These are phyloP conservation scores for Autographa pulchrina DNA, from an alignment of 2,888 invertebrate species.

Conservation along the genomic window DNA sequence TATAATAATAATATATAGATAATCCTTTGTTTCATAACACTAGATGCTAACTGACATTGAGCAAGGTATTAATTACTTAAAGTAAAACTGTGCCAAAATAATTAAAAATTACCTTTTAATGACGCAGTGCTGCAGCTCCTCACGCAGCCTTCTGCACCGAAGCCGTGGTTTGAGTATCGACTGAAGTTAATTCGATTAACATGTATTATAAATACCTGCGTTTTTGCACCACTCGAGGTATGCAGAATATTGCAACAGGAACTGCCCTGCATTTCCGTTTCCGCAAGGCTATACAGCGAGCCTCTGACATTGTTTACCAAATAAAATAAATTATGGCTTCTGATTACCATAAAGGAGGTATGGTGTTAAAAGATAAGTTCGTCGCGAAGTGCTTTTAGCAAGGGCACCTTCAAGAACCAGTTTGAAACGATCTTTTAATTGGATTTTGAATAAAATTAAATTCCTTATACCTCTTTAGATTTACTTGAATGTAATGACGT, in stretches of 20 bases:
- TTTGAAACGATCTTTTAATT: not conserved
- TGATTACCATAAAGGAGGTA: conserved; percentile 8
- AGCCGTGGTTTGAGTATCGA: conserved; percentile 20
- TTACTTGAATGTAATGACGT: too few relatives aligned
- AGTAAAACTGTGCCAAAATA: conserved; percentile 1
- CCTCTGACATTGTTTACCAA: conserved; percentile 16
- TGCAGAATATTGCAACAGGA: conserved; percentile 31
- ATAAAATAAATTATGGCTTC: conserved; percentile 16
- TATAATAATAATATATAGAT: too few relatives aligned
- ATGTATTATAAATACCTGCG: conserved; percentile 31
- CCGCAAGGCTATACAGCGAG: conserved; percentile 33
- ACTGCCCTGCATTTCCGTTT: conserved; percentile 36
- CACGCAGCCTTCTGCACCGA: not conserved
- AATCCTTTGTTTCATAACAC: too few relatives aligned
- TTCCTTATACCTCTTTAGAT: not conserved
- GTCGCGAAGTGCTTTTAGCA: not conserved
- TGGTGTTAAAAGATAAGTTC: not conserved
- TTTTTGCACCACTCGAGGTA: conserved; percentile 11
- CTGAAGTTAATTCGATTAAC: conserved; percentile 27
- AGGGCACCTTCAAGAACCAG: not conserved
- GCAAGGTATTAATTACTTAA: not conserved
- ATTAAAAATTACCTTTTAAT: conserved; percentile 22
- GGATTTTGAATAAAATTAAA: not conserved
- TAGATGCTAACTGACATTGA: not conserved
- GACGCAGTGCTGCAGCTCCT: not conserved